Conservation (phyloP, 2,888 invertebrate genomes). For the Stegana nigrithorax region DNA sequence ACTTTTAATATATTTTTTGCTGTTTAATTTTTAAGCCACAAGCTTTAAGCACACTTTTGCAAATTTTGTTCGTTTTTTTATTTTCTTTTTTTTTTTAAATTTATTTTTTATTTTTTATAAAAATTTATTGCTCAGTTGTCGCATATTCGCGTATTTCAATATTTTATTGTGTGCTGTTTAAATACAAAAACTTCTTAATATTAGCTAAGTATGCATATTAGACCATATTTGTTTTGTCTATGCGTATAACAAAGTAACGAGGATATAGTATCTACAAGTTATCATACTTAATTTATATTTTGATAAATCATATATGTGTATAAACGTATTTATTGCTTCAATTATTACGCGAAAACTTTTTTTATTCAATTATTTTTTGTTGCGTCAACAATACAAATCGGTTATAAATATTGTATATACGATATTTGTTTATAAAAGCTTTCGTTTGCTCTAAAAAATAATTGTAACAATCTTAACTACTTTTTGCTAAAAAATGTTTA, state of each 20-base stretch:
- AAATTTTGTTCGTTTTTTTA: not conserved
- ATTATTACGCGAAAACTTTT: too few species aligned
- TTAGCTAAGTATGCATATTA: not conserved
- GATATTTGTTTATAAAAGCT: too few species aligned
- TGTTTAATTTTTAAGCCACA: slow-evolving; percentile 46
- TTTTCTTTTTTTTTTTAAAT: slow-evolving; percentile 35
- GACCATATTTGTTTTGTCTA: not conserved
- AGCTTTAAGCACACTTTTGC: slow-evolving; percentile 56
- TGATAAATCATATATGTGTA: too few species aligned
- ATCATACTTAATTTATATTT: too few species aligned
- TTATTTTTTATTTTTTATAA: slow-evolving; percentile 30
- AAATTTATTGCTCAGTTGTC: slow-evolving; percentile 26
- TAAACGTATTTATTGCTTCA: too few species aligned
- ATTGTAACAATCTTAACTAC: too few species aligned
- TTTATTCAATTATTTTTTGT: not conserved
- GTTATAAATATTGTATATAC: too few species aligned
- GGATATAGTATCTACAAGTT: too few species aligned
- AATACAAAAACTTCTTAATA: not conserved
- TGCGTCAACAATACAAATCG: too few species aligned
- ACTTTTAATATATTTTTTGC: slow-evolving; percentile 7
- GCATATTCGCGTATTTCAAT: slow-evolving; percentile 10
- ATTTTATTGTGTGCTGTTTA: not conserved
- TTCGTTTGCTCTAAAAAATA: too few species aligned
- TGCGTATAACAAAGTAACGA: too few species aligned
- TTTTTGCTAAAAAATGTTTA: slow-evolving; percentile 2